These are phyloP conservation scores for Hylaeus volcanicus DNA, from an alignment of 1,140 invertebrate species.

Conservation along the genomic window DNA sequence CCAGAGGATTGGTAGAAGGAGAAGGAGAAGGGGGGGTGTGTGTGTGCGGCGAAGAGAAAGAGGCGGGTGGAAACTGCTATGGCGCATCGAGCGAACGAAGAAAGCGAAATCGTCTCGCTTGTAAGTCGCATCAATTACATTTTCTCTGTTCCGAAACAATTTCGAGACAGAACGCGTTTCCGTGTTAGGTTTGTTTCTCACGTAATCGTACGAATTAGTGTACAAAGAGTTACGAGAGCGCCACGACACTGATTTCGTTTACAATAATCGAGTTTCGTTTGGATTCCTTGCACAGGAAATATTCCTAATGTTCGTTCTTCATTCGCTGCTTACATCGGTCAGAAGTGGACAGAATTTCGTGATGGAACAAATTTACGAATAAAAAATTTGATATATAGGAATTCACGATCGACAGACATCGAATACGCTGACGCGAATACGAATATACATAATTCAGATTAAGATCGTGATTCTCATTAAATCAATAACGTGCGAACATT, in stretches of 20 bases:
- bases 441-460: no score
- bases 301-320: neutral
- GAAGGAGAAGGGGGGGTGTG: no score
- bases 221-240: neutral
- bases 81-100: neutral
- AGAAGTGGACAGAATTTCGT: no score
- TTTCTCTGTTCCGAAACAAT: neutral
- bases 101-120: slow-evolving; percentile 20
- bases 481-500: no score
- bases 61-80: neutral
- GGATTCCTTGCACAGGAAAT: no score
- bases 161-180: neutral
- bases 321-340: neutral
- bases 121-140: slow-evolving; percentile 9
- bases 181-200: neutral
- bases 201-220: no score
- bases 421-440: no score
- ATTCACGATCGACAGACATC: no score
- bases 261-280: neutral
- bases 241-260: neutral
- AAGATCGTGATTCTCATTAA: no score
- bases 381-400: no score
- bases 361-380: no score
- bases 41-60: neutral
- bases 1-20: neutral